Evolutionary conservation across 1,140 invertebrate genomes (phyloP).

Genomic region (Diorhabda elongata): DNA sequence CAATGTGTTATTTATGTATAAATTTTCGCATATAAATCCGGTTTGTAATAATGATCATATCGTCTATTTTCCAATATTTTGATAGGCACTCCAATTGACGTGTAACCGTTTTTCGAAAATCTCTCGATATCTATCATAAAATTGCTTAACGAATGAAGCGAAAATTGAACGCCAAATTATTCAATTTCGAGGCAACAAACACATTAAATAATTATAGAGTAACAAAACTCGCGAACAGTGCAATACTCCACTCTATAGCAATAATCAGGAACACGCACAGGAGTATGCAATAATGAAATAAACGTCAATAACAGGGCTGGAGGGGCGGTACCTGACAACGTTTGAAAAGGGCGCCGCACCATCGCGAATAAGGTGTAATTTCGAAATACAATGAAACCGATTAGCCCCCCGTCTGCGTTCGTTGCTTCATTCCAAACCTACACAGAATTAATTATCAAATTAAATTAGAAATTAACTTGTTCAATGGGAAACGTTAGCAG

Average conservation of each 20-base stretch:
- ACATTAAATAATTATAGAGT: conserved; percentile 18
- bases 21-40: too few species aligned
- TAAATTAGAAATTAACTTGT: conserved; percentile 59
- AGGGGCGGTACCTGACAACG: conserved; percentile 2
- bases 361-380: conserved; percentile 43
- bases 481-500: conserved; percentile 33
- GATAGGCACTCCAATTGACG: too few species aligned
- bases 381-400: conserved; percentile 41
- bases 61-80: too few species aligned
- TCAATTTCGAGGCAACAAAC: conserved; percentile 15
- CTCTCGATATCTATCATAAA: background rate
- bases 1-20: too few species aligned
- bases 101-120: too few species aligned
- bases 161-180: conserved; percentile 9
- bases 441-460: conserved; percentile 56
- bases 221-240: conserved; percentile 18
- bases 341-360: conserved; percentile 14
- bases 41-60: too few species aligned
- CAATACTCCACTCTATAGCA: background rate
- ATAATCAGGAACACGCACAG: conserved; percentile 20
- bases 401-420: conserved; percentile 40
- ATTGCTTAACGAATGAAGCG: conserved; percentile 5
- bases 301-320: conserved; percentile 39
- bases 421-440: conserved; percentile 11
- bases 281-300: conserved; percentile 38